Evolutionary conservation across 2,113 vertebrate species (phyloP).

Genomic region (Trochalopteron elliotii): DNA sequence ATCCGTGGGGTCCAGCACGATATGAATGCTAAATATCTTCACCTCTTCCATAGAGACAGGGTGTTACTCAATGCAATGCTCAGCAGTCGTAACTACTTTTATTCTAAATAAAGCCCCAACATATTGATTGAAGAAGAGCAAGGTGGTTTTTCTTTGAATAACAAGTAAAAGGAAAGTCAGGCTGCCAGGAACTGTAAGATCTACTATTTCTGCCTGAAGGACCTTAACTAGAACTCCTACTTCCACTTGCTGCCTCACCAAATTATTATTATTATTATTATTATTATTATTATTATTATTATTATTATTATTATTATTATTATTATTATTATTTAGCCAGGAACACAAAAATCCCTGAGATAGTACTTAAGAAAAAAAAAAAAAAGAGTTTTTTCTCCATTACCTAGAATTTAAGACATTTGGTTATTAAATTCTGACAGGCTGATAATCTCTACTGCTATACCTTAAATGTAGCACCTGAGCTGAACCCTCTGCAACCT

Average conservation of each 20-base stretch:
- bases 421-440: not conserved
- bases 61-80: not conserved
- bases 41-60: accelerated
- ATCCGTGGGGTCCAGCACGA: accelerated
- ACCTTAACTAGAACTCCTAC: not conserved
- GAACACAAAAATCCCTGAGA: not conserved
- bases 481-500: not conserved
- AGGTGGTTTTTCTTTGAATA: not conserved
- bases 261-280: not conserved
- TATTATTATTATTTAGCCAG: no score
- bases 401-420: not conserved
- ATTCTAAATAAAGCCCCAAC: not conserved
- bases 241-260: not conserved
- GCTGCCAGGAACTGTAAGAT: not conserved
- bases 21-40: not conserved
- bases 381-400: not conserved
- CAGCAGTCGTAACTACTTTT: not conserved
- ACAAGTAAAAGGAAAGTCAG: not conserved
- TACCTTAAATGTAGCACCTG: not conserved
- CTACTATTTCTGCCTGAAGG: not conserved
- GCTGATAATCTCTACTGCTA: not conserved
- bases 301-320: no score
- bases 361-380: not conserved
- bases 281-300: no score
- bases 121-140: not conserved